Evolutionary conservation across 2,888 invertebrate species (phyloP), one percentile per base, ranked within the genome.

Genomic region (Mallateleia sp.): DNA sequence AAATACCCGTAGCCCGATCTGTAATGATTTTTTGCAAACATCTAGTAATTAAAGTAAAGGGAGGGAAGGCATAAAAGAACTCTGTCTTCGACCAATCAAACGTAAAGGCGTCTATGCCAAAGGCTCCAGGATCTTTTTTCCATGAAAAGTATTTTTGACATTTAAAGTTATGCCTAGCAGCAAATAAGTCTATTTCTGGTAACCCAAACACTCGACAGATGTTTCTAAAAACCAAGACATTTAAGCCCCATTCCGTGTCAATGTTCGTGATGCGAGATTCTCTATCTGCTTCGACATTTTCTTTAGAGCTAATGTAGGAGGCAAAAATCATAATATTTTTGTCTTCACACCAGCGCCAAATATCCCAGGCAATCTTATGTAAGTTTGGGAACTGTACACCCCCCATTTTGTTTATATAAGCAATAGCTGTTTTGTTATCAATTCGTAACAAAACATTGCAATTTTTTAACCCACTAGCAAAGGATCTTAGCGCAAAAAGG

Each of bases 51-150:
- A 86, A 25, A 20, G 78, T 71, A 47, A 89, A 89, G 3, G 77
- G 84, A 4, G 88, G 78, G 60, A 87, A 86, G 20, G 42, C 38
- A 47, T 78, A 87, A 69, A 88, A 89, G 62, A 38, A 66, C 6
- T 20, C n/a, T 9, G 86, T 50, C 11, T 60, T 25, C 67, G 24
- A 22, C 84, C 84, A 86, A 20, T 58, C 45, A 11, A 75, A 34
- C 11, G 87, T 87, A 50, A 88, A 88, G 7, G 86, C 81, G 38
- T 89, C 79, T 1, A 72, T 22, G 2, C 5, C 32, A 2, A 11
- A 11, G 5, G 62, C 38, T n/a, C 15, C 62, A 4, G 62, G 62
- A 15, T 62, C 62, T 38, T 11, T 9, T 38, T 38, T 38, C 38
- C 38, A 38, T 11, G 38, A 38, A 11, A 5, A 38, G 14, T 38